These are phyloP conservation scores for Clarias batrachus DNA, from an alignment of 2,113 vertebrate species.

Conservation along the genomic window DNA sequence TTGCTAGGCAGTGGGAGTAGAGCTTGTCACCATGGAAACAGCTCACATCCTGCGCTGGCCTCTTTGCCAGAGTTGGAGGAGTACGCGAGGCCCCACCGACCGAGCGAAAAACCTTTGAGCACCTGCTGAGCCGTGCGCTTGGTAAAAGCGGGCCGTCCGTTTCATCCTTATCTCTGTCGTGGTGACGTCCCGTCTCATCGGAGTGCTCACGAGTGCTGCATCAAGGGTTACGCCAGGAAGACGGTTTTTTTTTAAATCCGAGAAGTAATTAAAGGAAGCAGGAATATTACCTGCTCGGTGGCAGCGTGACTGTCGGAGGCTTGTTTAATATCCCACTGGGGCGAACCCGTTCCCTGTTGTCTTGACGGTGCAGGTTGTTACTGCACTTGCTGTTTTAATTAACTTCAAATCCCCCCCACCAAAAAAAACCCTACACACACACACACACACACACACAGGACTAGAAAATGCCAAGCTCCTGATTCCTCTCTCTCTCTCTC, in stretches of 20 bases:
- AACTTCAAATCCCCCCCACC: slow-evolving; percentile 61
- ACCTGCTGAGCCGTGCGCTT: slow-evolving; percentile 42
- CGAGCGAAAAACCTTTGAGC: slow-evolving; percentile 60
- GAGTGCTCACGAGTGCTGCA: background rate
- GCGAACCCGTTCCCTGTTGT: slow-evolving; percentile 67
- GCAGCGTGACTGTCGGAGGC: slow-evolving; percentile 59
- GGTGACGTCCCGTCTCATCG: background rate
- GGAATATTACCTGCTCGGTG: slow-evolving; percentile 57
- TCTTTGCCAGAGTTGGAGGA: slow-evolving; percentile 51
- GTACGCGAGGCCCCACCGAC: slow-evolving; percentile 56
- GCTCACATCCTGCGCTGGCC: slow-evolving; percentile 72
- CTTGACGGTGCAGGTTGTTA: slow-evolving; percentile 73
- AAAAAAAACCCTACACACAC: slow-evolving; percentile 4
- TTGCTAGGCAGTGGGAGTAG: slow-evolving; percentile 70
- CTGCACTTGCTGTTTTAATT: slow-evolving; percentile 74
- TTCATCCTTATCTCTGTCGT: background rate
- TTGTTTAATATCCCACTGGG: slow-evolving; percentile 71
- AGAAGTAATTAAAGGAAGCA: slow-evolving; percentile 58
- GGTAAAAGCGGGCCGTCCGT: background rate
- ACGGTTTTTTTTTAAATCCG: slow-evolving; percentile 29
- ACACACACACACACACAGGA: slow-evolving; percentile 6
- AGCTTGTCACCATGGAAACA: slow-evolving; percentile 78
- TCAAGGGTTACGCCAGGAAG: slow-evolving; percentile 31
- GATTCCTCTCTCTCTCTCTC: slow-evolving; percentile 29
- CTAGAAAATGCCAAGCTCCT: slow-evolving; percentile 36